Conservation (phyloP, 2,797 vertebrate genomes). For the Pangasius larnaudii region DNA sequence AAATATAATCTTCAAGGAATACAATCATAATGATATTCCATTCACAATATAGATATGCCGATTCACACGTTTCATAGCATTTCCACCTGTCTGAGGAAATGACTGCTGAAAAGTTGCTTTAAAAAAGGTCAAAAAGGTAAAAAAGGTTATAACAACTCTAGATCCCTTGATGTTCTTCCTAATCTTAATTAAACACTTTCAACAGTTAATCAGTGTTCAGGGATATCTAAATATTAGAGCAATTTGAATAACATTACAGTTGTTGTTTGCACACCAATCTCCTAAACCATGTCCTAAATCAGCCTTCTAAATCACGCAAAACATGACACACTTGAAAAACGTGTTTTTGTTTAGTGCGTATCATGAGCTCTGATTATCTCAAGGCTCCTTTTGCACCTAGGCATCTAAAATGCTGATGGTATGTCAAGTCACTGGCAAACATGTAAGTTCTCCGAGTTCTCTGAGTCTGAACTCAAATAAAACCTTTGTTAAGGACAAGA, state of each 20-base stretch:
- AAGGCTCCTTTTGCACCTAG: background rate
- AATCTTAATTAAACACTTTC: background rate
- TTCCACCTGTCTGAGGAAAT: background rate
- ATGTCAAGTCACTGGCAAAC: background rate
- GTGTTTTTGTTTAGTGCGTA: background rate
- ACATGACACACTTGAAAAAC: background rate
- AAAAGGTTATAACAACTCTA: background rate
- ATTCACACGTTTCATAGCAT: background rate
- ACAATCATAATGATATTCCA: background rate
- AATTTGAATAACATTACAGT: background rate
- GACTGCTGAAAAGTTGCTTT: background rate
- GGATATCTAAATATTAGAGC: background rate
- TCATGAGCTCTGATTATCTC: background rate
- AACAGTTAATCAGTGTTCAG: background rate
- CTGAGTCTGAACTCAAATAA: background rate
- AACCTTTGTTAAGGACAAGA: background rate
- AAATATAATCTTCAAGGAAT: background rate
- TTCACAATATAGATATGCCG: background rate
- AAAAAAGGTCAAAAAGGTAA: too few relatives aligned
- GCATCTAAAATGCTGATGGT: background rate
- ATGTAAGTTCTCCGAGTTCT: background rate
- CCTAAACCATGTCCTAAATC: background rate
- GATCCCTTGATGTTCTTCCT: background rate
- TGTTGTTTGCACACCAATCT: background rate
- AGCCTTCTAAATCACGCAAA: too few relatives aligned